phyloP scores from a whole-genome alignment of 2,888 invertebrate species.

The Axea sp. region DNA sequence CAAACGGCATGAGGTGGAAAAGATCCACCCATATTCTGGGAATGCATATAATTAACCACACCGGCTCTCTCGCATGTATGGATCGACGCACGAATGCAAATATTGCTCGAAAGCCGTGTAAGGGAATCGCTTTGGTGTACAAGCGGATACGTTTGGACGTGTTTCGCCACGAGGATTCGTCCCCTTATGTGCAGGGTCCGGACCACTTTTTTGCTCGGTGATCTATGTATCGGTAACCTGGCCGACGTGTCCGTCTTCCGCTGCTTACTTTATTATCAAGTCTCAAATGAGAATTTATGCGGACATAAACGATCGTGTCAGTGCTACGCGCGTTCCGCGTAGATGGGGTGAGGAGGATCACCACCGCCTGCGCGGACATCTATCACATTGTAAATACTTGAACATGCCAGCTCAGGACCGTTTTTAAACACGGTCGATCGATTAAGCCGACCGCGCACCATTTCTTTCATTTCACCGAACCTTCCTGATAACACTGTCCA shows the following conservation, averaged over 20 bases:
- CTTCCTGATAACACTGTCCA: constrained; percentile 32
- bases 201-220: constrained; percentile 64
- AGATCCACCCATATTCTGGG: constrained; percentile 73
- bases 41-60: constrained; percentile 75
- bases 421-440: constrained; percentile 40
- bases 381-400: constrained; percentile 53
- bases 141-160: constrained; percentile 17
- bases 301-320: constrained; percentile 77
- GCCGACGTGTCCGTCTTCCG: constrained; percentile 69
- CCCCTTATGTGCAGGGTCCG: constrained; percentile 21
- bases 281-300: constrained; percentile 78
- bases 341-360: constrained; percentile 67
- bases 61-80: constrained; percentile 64
- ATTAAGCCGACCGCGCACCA: constrained; percentile 26
- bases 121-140: constrained; percentile 35
- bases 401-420: constrained; percentile 29
- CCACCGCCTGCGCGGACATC: constrained; percentile 41
- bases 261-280: constrained; percentile 76
- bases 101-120: constrained; percentile 59
- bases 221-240: constrained; percentile 72
- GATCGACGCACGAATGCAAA: constrained; percentile 64
- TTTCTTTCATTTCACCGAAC: constrained; percentile 9
- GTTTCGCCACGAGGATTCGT: constrained; percentile 11
- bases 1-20: constrained; percentile 69
- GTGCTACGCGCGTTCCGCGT: constrained; percentile 67